Base-by-base conservation (phyloP, 2,113 vertebrate genomes). In the Phodopus roborovskii region DNA sequence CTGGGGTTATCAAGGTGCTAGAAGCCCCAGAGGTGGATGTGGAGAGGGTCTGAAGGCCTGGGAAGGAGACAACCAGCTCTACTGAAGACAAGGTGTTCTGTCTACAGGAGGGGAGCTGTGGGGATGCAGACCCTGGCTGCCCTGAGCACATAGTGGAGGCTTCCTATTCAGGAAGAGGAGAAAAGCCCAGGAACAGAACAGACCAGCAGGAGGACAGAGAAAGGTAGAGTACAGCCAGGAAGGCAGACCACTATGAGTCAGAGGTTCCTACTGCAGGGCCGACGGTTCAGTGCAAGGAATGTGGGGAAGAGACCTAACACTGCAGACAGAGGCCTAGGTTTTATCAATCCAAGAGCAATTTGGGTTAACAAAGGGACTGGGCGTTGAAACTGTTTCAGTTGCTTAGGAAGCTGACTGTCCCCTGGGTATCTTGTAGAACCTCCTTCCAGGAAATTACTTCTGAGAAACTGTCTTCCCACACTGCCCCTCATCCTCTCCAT, bases 1-100 rank as follows among this genome's bases (percentile, higher is more conserved):
- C 79, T 92, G 50, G 90, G 94, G 90, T 92, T 90, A 82, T 84
- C 87, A 73, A 30, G 50, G 84, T 95, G 84, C 39, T 53, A 78
- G 58, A 81, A 33, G 77, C 89, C 90, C 71, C 48, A 75, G 48
- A 17, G 53, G 33, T 75, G 15, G n/a, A 66, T 66, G 45, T 64
- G 60, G 87, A 88, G n/a, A 77, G 64, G n/a, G 17, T 58, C 42
- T 66, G 66, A 53, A 90, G 78, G 75, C 75, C 90, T 39, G 83
- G 62, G 30, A 93, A 87, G 71, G 84, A 71, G 92, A 60, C 64
- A 75, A 60, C 78, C 33, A 83, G 66, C 84, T 71, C 22, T 90
- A 71, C 68, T 68, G 60, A 94, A 90, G 24, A 87, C 91, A 84
- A 79, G 83, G 85, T 53, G 8, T 82, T 73, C 58, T 77, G 89